phyloP scores from a whole-genome alignment of 2,888 invertebrate species.

The Mesorhabditis spiculigera region DNA sequence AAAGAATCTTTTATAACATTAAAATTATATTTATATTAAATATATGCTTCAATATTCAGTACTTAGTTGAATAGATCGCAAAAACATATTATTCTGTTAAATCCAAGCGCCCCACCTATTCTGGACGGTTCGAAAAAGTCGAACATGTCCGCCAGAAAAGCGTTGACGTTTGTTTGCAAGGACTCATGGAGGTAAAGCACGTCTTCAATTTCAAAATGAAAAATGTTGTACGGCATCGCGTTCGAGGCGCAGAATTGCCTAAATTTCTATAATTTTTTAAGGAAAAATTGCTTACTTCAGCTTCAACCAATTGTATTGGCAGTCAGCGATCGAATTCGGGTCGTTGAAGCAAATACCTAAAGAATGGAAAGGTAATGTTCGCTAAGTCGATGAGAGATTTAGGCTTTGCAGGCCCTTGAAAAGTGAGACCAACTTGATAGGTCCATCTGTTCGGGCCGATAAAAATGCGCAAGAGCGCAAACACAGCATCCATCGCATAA shows the following conservation, averaged over 20 bases:
- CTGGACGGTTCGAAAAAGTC: conserved; percentile 57
- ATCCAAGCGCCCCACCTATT: conserved; percentile 10
- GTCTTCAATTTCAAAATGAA: conserved; percentile 62
- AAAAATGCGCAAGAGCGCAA: conserved; percentile 52
- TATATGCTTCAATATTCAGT: no score
- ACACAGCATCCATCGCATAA: conserved; percentile 57
- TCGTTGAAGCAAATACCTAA: conserved; percentile 61
- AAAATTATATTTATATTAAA: no score
- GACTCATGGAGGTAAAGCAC: conserved; percentile 60
- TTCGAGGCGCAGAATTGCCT: conserved; percentile 58
- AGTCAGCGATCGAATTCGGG: conserved; percentile 60
- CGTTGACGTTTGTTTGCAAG: conserved; percentile 53
- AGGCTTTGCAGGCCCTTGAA: neutral
- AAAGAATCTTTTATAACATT: no score
- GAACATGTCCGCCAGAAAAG: conserved; percentile 62
- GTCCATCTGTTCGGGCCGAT: conserved; percentile 45
- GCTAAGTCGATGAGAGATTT: neutral
- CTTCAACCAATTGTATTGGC: conserved; percentile 61
- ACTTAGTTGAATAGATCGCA: neutral
- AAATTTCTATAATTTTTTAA: conserved; percentile 9
- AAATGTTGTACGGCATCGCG: conserved; percentile 56
- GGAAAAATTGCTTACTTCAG: conserved; percentile 42
- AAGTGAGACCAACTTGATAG: conserved; percentile 31
- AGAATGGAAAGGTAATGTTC: conserved; percentile 13
- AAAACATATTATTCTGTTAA: neutral